Conservation (phyloP, 53 echinoderm and acorn worm species). For the Mesocentrotus franciscanus region DNA sequence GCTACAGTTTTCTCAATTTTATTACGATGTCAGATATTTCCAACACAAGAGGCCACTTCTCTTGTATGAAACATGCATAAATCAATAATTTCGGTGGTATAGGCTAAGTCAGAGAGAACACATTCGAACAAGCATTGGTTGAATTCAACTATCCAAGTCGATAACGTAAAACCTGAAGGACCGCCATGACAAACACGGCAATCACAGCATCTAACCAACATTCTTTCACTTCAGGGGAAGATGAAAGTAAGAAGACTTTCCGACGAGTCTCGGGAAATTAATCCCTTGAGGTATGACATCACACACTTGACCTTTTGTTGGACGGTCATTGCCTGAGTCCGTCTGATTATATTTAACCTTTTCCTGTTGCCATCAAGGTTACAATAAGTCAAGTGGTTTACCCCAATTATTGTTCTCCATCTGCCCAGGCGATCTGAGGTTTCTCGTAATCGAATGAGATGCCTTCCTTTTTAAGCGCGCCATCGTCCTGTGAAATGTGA, state of each 20-base stretch:
- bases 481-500: background rate
- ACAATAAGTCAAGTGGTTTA: slow-evolving; percentile 30
- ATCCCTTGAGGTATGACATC: slow-evolving; percentile 29
- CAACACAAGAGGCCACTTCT: too few relatives aligned
- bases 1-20: too few relatives aligned
- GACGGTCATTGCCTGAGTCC: slow-evolving; percentile 46
- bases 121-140: too few relatives aligned
- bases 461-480: background rate
- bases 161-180: background rate
- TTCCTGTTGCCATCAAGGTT: background rate
- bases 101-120: too few relatives aligned
- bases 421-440: background rate
- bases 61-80: too few relatives aligned
- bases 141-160: background rate
- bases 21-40: too few relatives aligned
- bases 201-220: background rate
- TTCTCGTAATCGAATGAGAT: slow-evolving; percentile 21
- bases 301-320: slow-evolving; percentile 37
- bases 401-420: slow-evolving; percentile 34
- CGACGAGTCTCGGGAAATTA: background rate
- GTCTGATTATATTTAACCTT: slow-evolving; percentile 35
- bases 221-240: background rate
- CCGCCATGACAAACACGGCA: slow-evolving; percentile 21
- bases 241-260: background rate
- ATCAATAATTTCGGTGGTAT: too few relatives aligned